Percentiles rank a stretch among this genome's conserved stretches.
phyloP scores from a whole-genome alignment of 2,888 invertebrate species.

The Trilocha varians region DNA sequence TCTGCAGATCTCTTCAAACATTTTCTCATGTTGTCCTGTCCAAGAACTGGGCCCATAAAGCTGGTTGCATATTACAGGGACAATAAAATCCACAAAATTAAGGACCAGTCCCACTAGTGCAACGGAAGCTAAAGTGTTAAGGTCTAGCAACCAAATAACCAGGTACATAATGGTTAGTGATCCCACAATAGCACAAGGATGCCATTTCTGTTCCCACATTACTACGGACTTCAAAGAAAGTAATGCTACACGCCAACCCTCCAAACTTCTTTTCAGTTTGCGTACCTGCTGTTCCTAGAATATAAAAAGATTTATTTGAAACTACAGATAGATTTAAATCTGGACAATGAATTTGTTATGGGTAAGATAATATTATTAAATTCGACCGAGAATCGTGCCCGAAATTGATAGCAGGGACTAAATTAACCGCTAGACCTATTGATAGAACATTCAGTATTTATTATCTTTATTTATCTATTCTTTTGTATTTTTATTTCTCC shows the following conservation, averaged over 20 bases:
- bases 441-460: neutral
- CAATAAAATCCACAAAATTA: conserved; percentile 84
- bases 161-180: conserved; percentile 72
- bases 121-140: conserved; percentile 82
- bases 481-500: too few species aligned
- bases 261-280: conserved; percentile 79
- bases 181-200: conserved; percentile 84
- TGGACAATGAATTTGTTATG: too few species aligned
- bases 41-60: conserved; percentile 79
- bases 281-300: conserved; percentile 81
- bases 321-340: too few species aligned
- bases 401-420: too few species aligned
- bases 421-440: neutral
- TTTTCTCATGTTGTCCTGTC: conserved; percentile 86
- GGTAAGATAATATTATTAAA: too few species aligned
- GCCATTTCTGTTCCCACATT: conserved; percentile 89
- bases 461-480: too few species aligned
- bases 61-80: conserved; percentile 81
- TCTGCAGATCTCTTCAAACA: conserved; percentile 82
- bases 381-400: too few species aligned
- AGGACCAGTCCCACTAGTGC: conserved; percentile 79
- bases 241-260: conserved; percentile 84
- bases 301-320: neutral
- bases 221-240: conserved; percentile 79
- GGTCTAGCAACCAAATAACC: conserved; percentile 86